These are phyloP conservation scores for Netelia fuscicornis DNA, from an alignment of 2,888 invertebrate genomes.

Conservation along the genomic window DNA sequence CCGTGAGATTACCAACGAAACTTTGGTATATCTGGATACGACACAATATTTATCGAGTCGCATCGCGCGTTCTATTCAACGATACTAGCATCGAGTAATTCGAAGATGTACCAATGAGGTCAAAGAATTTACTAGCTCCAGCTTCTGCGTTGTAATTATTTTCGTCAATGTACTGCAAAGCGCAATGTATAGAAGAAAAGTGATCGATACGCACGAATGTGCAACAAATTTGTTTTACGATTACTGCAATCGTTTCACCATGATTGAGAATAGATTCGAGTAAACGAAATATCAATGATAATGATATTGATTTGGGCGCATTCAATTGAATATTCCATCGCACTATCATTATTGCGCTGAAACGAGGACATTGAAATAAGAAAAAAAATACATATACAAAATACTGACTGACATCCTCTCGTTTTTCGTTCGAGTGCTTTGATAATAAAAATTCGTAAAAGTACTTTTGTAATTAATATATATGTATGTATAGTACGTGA, in stretches of 20 bases:
- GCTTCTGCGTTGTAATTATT: slow-evolving; percentile 42
- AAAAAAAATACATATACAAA: slow-evolving; percentile 4
- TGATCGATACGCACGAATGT: background rate
- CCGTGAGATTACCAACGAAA: slow-evolving; percentile 8
- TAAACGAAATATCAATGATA: background rate
- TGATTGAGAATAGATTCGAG: too few species aligned
- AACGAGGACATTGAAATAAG: background rate
- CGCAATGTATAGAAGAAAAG: slow-evolving; percentile 39
- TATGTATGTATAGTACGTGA: slow-evolving; percentile 64
- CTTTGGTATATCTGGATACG: slow-evolving; percentile 20
- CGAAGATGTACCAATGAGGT: background rate
- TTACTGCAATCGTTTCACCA: background rate
- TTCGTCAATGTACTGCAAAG: slow-evolving; percentile 31
- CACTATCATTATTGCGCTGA: slow-evolving; percentile 12
- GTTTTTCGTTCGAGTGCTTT: slow-evolving; percentile 67
- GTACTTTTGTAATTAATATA: slow-evolving; percentile 67
- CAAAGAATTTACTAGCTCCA: slow-evolving; percentile 9
- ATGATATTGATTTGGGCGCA: background rate
- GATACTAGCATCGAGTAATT: slow-evolving; percentile 24
- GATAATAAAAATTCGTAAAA: slow-evolving; percentile 65
- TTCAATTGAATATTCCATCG: slow-evolving; percentile 4
- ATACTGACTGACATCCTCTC: slow-evolving; percentile 57
- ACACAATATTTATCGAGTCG: slow-evolving; percentile 21
- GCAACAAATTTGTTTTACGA: background rate
- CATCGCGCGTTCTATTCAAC: slow-evolving; percentile 36